phyloP scores from a whole-genome alignment of 2,113 vertebrate genomes.

The Lonchura striata region DNA sequence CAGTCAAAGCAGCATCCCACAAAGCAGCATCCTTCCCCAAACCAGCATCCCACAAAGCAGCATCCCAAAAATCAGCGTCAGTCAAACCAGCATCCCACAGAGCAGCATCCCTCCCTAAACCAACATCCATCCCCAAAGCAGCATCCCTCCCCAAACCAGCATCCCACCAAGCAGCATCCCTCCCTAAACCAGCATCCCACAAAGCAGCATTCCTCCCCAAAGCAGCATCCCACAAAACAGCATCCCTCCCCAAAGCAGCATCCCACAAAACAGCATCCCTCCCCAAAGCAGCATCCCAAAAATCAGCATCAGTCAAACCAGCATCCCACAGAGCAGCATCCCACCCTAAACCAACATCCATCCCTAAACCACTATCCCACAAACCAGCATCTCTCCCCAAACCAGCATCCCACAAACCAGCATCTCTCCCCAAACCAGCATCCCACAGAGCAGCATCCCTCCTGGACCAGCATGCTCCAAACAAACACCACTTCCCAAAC shows the following conservation, averaged over 20 bases:
- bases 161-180: too few species aligned
- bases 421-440: neutral
- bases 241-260: neutral
- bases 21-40: neutral
- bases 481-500: neutral
- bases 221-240: neutral
- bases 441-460: too few species aligned
- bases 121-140: neutral
- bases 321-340: neutral
- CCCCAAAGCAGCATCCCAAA: neutral
- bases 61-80: neutral
- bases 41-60: neutral
- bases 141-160: neutral
- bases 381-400: neutral
- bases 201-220: neutral
- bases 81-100: too few species aligned
- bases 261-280: too few species aligned
- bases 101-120: neutral
- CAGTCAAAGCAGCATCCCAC: neutral
- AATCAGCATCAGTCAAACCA: neutral
- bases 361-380: neutral
- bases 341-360: neutral
- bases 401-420: neutral
- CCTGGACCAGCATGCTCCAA: neutral
- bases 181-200: too few species aligned